A percentile compares a stretch with the other conserved stretches of the same genome.
Conservation (phyloP, 2,113 vertebrate genomes). For the Speoplatyrhinus poulsoni region DNA sequence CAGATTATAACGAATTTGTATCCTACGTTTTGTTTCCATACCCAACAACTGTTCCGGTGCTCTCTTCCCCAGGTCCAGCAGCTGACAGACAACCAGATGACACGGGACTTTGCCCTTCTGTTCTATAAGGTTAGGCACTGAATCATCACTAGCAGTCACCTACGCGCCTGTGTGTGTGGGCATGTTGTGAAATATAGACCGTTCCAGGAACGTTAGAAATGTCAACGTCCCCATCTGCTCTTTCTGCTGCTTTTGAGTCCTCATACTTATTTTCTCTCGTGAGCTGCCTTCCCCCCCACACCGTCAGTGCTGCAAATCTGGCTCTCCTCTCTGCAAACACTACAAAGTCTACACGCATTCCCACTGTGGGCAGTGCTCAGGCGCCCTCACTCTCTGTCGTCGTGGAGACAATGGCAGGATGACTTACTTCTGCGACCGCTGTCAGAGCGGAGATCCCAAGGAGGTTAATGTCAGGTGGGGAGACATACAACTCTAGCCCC, state of each 20-base stretch:
- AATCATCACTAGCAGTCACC: background rate
- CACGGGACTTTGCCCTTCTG: slow-evolving; percentile 86
- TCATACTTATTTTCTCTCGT: slow-evolving; percentile 13
- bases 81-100: slow-evolving; percentile 84
- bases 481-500: background rate
- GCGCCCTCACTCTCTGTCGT: slow-evolving; percentile 84
- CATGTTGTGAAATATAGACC: background rate
- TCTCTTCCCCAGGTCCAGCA: slow-evolving; percentile 79
- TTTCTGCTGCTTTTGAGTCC: slow-evolving; percentile 20
- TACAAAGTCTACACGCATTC: slow-evolving; percentile 87
- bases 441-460: slow-evolving; percentile 82
- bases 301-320: slow-evolving; percentile 82
- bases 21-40: no score
- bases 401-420: slow-evolving; percentile 87
- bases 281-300: slow-evolving; percentile 10
- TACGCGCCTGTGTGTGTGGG: background rate
- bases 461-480: slow-evolving; percentile 78
- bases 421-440: slow-evolving; percentile 89
- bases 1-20: no score
- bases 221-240: no score
- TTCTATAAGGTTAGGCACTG: slow-evolving; percentile 87
- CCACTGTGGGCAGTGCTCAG: slow-evolving; percentile 79
- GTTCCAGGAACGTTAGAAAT: background rate
- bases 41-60: background rate
- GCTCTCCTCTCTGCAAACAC: slow-evolving; percentile 82